Percentiles rank a stretch among this genome's conserved stretches.
Evolutionary conservation across 1,140 invertebrate species (phyloP).

Genomic region (Hypsibius dujardini): DNA sequence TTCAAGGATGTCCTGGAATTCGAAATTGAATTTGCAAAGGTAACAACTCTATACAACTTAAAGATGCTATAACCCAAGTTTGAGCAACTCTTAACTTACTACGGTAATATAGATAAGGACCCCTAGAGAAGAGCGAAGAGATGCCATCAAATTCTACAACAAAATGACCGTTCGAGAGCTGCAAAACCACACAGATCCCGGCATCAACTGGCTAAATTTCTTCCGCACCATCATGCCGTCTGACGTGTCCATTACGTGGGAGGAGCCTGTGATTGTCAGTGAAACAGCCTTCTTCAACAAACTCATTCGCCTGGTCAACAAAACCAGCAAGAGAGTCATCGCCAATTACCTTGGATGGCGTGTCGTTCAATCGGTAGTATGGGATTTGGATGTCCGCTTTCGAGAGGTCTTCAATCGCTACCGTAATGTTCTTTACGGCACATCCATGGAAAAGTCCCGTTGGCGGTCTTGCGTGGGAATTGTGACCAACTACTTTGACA

Average conservation of each 20-base stretch:
- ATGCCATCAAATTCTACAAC: slow-evolving; percentile 75
- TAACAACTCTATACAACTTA: slow-evolving; percentile 35
- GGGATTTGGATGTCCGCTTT: slow-evolving; percentile 26
- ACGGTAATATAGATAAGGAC: slow-evolving; percentile 28
- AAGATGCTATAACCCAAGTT: not conserved
- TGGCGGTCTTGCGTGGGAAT: not conserved
- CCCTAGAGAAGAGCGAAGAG: slow-evolving; percentile 70
- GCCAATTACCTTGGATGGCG: slow-evolving; percentile 29
- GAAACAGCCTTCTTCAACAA: slow-evolving; percentile 55
- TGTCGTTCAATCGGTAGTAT: slow-evolving; percentile 25
- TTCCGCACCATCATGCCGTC: slow-evolving; percentile 53
- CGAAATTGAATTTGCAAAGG: slow-evolving; percentile 79
- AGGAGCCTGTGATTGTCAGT: slow-evolving; percentile 60
- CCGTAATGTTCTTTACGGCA: slow-evolving; percentile 15
- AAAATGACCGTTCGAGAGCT: slow-evolving; percentile 61
- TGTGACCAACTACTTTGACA: slow-evolving; percentile 25
- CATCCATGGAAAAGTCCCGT: slow-evolving; percentile 12
- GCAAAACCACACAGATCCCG: slow-evolving; percentile 34
- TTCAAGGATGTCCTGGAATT: slow-evolving; percentile 66
- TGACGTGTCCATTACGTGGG: slow-evolving; percentile 38
- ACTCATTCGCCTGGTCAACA: slow-evolving; percentile 41
- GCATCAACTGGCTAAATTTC: slow-evolving; percentile 60
- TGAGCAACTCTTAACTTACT: no score
- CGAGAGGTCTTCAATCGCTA: slow-evolving; percentile 19
- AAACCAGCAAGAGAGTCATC: slow-evolving; percentile 41